A percentile compares a stretch with the other conserved stretches of the same genome.
phyloP scores from a whole-genome alignment of 2,888 invertebrate species.

The Timandra comae region DNA sequence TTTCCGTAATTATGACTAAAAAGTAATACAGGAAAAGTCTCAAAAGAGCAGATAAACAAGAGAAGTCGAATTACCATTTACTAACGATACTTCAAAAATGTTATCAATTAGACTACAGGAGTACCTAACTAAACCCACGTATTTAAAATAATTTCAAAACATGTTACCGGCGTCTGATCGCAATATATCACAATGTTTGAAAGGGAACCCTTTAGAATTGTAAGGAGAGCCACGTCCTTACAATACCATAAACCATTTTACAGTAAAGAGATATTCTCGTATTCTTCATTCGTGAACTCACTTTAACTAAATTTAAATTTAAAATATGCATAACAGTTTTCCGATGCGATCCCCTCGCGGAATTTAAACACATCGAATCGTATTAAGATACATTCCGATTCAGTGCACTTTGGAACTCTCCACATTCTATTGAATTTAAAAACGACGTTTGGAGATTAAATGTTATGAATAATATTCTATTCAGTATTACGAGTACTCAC shows the following conservation, averaged over 20 bases:
- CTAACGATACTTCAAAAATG: too few relatives aligned
- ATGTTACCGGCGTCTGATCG: too few relatives aligned
- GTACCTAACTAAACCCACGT: too few relatives aligned
- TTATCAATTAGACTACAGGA: too few relatives aligned
- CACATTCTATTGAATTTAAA: slow-evolving; percentile 44
- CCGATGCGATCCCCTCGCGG: slow-evolving; percentile 67
- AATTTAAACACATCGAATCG: slow-evolving; percentile 72
- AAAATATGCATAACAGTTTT: slow-evolving; percentile 77
- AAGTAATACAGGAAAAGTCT: too few relatives aligned
- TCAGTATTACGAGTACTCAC: too few relatives aligned
- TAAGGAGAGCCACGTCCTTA: slow-evolving; percentile 50
- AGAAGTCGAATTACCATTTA: too few relatives aligned
- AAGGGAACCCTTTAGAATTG: slow-evolving; percentile 27
- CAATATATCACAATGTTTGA: too few relatives aligned
- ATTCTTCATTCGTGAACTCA: slow-evolving; percentile 55
- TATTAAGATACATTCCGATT: slow-evolving; percentile 75
- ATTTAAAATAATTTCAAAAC: too few relatives aligned
- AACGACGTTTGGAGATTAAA: slow-evolving; percentile 16
- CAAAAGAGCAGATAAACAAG: too few relatives aligned
- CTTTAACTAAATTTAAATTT: slow-evolving; percentile 73
- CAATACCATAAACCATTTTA: slow-evolving; percentile 68
- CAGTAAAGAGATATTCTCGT: slow-evolving; percentile 55
- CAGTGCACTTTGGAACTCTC: slow-evolving; percentile 55
- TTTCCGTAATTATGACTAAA: too few relatives aligned
- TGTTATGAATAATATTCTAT: slow-evolving; percentile 4